Base-by-base conservation (phyloP, 2,888 invertebrate genomes). In the Platypus cylindrus region DNA sequence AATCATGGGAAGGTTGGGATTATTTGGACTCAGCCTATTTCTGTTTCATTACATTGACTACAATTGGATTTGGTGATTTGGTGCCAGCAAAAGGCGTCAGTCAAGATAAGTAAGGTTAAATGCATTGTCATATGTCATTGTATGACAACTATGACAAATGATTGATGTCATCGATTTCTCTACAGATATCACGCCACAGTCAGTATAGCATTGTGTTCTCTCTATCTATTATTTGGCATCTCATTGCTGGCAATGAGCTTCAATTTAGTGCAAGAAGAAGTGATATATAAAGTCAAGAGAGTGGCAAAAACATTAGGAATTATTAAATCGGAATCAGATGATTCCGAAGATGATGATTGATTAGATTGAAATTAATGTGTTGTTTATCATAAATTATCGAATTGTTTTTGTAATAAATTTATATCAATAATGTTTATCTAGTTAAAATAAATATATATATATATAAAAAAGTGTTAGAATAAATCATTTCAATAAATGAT, bases 171-270 rank as follows among this genome's bases (percentile, higher is more conserved):
- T 20, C 20, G 20, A 20, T 20, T 7, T 20, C 9, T 9, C 20
- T 20, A 7, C 20, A 41, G 47, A 5, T 44, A 45, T 30, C 62
- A 64, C 45, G 62, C 56, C 2, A 62, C 65, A 34, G 59, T 73
- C 45, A 76, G 78, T 46, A 74, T 94, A 43, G 90, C 90, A 0
- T 70, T 91, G 34, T 91, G 90, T 53, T 90, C 90, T 0, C 65
- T 94, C 36, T 95, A 95, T 64, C 67, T 95, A 43, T 70, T 95
- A 26, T 91, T 94, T 59, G 94, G 94, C 5, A 94, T 94, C 54
- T 87, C 93, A 0, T 64, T 94, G 28, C 65, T 94, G 45, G 93
- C 93, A 17, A 95, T 94, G 94, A 89, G 89, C 51, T 94, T 94
- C 64, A 94, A 94, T 67, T 66, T 94, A 55, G 91, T 94, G 27